A percentile compares a stretch with the other conserved stretches of the same genome.
Evolutionary conservation across 2,797 vertebrate species (phyloP).

Genomic region (Darevskia nairensis): DNA sequence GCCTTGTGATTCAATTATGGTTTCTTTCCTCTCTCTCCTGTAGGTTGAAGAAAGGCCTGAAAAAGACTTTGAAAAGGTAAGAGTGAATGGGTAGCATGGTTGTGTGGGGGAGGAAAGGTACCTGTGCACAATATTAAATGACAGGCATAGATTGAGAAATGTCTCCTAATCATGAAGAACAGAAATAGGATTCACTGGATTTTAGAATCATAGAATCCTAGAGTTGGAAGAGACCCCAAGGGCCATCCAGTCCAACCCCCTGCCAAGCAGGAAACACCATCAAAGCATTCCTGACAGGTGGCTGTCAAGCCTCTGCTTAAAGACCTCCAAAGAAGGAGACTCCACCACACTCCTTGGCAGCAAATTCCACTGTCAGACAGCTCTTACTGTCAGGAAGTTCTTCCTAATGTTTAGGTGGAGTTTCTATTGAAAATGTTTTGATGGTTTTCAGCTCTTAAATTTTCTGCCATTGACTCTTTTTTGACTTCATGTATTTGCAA

Average conservation of each 20-base stretch:
- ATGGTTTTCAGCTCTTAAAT: background rate
- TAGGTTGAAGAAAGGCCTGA: constrained; percentile 92
- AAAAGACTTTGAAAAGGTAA: constrained; percentile 93
- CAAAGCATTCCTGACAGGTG: too few relatives aligned
- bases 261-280: too few relatives aligned
- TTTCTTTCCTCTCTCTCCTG: constrained; percentile 23
- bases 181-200: background rate
- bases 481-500: background rate
- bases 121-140: background rate
- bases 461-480: background rate
- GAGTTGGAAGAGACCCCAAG: too few relatives aligned
- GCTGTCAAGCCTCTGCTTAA: too few relatives aligned
- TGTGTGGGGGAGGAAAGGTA: background rate
- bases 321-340: too few relatives aligned
- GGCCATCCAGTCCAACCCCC: too few relatives aligned
- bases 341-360: too few relatives aligned
- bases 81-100: background rate
- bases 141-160: background rate
- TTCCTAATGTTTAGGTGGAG: too few relatives aligned
- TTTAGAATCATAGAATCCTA: too few relatives aligned
- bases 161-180: background rate
- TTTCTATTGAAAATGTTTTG: background rate
- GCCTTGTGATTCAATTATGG: accelerated
- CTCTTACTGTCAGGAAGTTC: too few relatives aligned
- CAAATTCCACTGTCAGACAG: too few relatives aligned